Conservation (phyloP, 2,113 vertebrate species). For the Sylvietta virens region DNA sequence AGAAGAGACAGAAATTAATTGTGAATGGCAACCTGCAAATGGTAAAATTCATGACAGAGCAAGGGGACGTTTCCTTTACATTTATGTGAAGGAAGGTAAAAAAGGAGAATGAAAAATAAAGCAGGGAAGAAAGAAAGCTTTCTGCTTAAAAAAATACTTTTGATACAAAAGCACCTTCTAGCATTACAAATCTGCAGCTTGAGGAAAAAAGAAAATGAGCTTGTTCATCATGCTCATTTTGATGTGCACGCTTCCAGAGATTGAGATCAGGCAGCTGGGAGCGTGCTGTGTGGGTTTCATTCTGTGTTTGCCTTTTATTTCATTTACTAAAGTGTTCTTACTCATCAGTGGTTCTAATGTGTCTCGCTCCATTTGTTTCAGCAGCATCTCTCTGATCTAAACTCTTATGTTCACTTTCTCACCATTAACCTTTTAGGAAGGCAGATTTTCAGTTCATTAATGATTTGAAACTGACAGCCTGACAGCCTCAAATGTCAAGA, state of each 20-base stretch:
- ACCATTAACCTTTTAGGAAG: conserved; percentile 11
- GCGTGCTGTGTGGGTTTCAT: not conserved
- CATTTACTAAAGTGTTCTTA: conserved; percentile 48
- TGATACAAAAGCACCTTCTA: not conserved
- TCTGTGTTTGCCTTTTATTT: not conserved
- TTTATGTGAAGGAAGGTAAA: not conserved
- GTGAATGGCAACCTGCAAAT: not conserved
- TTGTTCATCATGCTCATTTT: not conserved
- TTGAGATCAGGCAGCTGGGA: conserved; percentile 16
- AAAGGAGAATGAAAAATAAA: not conserved
- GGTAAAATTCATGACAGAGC: not conserved
- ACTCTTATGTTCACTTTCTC: conserved; percentile 6
- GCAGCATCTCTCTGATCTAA: conserved; percentile 29
- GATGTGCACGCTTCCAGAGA: not conserved
- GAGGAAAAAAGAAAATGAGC: not conserved
- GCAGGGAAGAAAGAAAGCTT: not conserved
- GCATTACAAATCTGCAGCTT: not conserved
- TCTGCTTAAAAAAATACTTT: not conserved
- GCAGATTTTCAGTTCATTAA: conserved; percentile 29
- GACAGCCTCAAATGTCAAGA: not conserved
- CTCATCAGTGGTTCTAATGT: conserved; percentile 40
- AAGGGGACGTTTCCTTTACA: not conserved
- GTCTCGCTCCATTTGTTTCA: conserved; percentile 54
- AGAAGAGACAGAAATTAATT: not conserved
- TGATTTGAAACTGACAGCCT: not conserved